Conservation (phyloP, 2,797 vertebrate species). For the Microhierax caerulescens region DNA sequence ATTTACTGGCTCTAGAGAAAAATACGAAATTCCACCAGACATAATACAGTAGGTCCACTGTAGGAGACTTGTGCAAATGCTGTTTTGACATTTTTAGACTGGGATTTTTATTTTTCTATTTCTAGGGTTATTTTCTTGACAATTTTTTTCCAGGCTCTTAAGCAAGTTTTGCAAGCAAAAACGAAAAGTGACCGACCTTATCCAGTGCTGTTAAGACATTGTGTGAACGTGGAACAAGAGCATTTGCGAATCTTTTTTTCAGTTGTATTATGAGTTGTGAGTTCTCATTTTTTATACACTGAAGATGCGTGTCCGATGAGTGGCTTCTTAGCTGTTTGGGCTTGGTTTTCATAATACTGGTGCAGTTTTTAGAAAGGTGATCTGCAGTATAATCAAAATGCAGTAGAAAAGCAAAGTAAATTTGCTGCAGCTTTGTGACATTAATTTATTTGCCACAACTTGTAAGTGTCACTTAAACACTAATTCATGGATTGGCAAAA, state of each 20-base stretch:
- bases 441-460: neutral
- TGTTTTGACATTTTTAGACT: slow-evolving; percentile 21
- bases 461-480: neutral
- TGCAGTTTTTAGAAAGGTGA: neutral
- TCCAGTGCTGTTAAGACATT: neutral
- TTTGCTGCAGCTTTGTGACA: neutral
- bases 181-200: neutral
- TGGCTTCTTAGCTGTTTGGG: neutral
- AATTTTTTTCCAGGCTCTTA: neutral
- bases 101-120: neutral
- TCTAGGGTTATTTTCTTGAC: neutral
- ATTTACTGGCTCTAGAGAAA: slow-evolving; percentile 82
- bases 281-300: neutral
- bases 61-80: slow-evolving; percentile 10
- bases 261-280: neutral
- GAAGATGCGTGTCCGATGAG: neutral
- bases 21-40: slow-evolving; percentile 78
- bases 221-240: neutral
- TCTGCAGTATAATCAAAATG: neutral
- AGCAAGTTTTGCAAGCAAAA: neutral
- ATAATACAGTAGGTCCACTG: slow-evolving; percentile 53
- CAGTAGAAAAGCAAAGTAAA: neutral
- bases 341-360: neutral
- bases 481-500: neutral
- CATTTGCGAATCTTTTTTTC: neutral